Percentiles rank a stretch among this genome's conserved stretches.
Evolutionary conservation across 1,140 invertebrate genomes (phyloP).

Genomic region (Cecropterus lyciades): DNA sequence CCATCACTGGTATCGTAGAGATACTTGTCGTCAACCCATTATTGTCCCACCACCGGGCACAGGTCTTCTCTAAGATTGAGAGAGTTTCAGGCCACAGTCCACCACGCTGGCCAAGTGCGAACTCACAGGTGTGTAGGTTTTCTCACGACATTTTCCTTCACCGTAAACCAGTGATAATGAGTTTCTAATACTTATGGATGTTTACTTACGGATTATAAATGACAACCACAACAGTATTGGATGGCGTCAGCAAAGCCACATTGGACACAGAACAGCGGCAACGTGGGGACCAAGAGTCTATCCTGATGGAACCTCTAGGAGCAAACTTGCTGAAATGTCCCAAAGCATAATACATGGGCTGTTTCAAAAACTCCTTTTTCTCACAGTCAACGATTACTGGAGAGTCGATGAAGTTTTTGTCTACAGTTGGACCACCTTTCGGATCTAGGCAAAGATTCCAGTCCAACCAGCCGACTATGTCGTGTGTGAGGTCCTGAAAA

Average conservation of each 20-base stretch:
- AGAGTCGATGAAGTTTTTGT: conserved; percentile 90
- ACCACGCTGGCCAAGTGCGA: no score
- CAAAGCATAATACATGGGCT: conserved; percentile 94
- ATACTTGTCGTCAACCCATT: no score
- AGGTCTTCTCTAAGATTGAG: no score
- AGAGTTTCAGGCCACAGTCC: no score
- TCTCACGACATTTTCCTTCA: no score
- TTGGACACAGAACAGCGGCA: conserved; percentile 36
- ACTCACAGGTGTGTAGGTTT: no score
- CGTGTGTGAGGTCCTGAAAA: no score
- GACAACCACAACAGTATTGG: conserved; percentile 52
- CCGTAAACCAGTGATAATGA: no score
- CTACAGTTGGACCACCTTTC: conserved; percentile 92
- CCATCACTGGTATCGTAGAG: no score
- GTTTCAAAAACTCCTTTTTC: conserved; percentile 90
- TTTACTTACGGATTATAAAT: conserved; percentile 63
- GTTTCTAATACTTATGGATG: no score
- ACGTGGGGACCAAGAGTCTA: conserved; percentile 49
- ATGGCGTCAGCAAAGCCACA: conserved; percentile 59
- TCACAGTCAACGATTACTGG: conserved; percentile 89
- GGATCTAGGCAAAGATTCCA: conserved; percentile 67
- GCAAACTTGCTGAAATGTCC: conserved; percentile 89
- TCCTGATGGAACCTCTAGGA: conserved; percentile 85
- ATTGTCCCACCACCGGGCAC: no score
- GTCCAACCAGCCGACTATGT: background rate